Base-by-base conservation (phyloP, 2,888 invertebrate genomes). In the Erannis defoliaria region DNA sequence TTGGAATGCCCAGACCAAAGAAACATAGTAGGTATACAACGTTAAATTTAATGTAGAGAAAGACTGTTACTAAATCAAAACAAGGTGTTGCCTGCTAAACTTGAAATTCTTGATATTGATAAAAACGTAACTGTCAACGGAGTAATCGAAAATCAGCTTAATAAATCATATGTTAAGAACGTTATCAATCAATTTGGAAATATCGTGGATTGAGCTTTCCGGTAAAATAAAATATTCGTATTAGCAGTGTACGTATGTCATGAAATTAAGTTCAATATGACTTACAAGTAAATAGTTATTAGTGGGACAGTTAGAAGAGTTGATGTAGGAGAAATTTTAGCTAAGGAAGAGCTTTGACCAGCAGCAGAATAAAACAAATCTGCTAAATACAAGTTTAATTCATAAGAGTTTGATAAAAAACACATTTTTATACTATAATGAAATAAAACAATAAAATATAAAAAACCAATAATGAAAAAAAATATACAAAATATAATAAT, bases 91-190 rank as follows among this genome's bases (percentile, higher is more conserved):
- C 38, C 9, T 16, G 12, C 23, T 42, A 62, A 57, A 62, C 56
- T 64, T 61, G 55, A 55, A 62, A 62, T 35, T 38, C 21, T 49
- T 9, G 48, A 60, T 51, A 26, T 55, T 37, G 43, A 56, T 46
- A 64, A 40, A 55, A 67, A 59, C 50, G 43, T 62, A 51, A 46
- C 62, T 59, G 64, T 67, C 59, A 40, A 54, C 42, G 56, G 35
- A 55, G 55, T 53, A 62, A 62, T 38, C 56, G 55, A 50, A 53
- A 60, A 43, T 55, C 26, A 14, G 48, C 31, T 43, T 31, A 14
- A 56, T 65, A 65, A 68, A 68, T 65, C 58, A 63, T 19, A 8
- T 37, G 63, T 26, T 57, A 53, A 63, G 43, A 57, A 50, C 35
- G 35, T 55, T 58, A 66, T 63, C 63, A 61, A 63, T 66, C 60